Evolutionary conservation across 1,140 invertebrate genomes (phyloP), one percentile per base, ranked within the genome.

Genomic region (Holcopasites calliopsidis): DNA sequence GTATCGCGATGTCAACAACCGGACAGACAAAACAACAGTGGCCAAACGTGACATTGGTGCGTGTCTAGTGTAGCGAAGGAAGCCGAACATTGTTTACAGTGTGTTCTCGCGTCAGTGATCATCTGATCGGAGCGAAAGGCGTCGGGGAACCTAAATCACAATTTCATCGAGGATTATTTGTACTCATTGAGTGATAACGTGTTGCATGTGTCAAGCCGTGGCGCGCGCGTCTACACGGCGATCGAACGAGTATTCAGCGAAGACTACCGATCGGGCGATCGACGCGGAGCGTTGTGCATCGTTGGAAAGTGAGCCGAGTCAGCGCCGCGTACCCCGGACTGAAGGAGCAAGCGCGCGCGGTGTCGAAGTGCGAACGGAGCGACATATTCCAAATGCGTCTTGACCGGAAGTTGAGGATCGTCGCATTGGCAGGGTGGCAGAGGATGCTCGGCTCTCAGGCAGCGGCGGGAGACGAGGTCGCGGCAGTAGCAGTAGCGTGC

Each of bases 341-440:
- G n/a, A n/a, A n/a, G n/a, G n/a, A n/a, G n/a, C n/a, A n/a, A n/a
- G n/a, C n/a, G n/a, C n/a, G n/a, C n/a, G 33, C 26, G 35, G 52
- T 33, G 40, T 62, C 18, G 47, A 58, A 31, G 33, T 33, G 73
- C 33, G 49, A 13, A 54, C 60, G 60, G 11, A 28, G n/a, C 33
- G 58, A 58, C 52, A 40, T 75, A 75, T 75, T 68, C 77, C 82
- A 83, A 81, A 86, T 86, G 83, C 76, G 65, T 74, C 71, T 75
- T 70, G 84, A 79, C 69, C 78, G 81, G 81, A 85, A 84, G 72
- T 79, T 71, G 57, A 81, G 65, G 70, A 78, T 72, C 54, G 40
- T 57, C 69, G 42, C 50, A 69, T 76, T 58, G 66, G 55, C 75
- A 77, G 69, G 69, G 77, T 77, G 83, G 72, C 77, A 78, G 75